Conservation (phyloP, 2,888 invertebrate species). For the Timema podura region DNA sequence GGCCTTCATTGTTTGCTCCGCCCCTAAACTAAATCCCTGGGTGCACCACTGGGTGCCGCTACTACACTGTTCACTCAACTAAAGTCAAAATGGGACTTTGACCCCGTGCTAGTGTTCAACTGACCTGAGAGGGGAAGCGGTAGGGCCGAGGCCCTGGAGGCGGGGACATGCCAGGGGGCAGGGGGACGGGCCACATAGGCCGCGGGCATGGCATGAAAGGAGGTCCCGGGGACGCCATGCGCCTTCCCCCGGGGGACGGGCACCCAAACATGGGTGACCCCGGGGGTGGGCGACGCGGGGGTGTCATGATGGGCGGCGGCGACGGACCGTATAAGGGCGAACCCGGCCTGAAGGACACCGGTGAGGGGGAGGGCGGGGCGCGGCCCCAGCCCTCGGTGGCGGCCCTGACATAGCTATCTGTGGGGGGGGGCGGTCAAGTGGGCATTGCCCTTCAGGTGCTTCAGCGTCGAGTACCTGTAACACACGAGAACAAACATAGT, state of each 20-base stretch:
- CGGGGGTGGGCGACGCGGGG: slow-evolving; percentile 43
- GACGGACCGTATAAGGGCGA: slow-evolving; percentile 69
- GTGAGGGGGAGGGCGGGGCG: slow-evolving; percentile 38
- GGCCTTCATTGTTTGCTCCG: too few relatives aligned
- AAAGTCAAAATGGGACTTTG: background rate
- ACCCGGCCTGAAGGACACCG: slow-evolving; percentile 65
- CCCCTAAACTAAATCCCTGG: too few relatives aligned
- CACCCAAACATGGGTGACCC: slow-evolving; percentile 40
- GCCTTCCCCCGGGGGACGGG: slow-evolving; percentile 37
- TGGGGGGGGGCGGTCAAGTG: background rate
- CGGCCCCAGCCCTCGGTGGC: slow-evolving; percentile 22
- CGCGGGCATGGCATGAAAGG: slow-evolving; percentile 60
- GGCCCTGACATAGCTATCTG: too few relatives aligned
- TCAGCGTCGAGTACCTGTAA: background rate
- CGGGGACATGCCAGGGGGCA: slow-evolving; percentile 48
- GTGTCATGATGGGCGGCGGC: slow-evolving; percentile 52
- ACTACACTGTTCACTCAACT: too few relatives aligned
- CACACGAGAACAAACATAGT: too few relatives aligned
- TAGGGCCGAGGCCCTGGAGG: slow-evolving; percentile 46
- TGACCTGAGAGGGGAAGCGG: slow-evolving; percentile 41
- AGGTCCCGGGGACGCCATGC: slow-evolving; percentile 33
- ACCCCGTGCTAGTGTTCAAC: background rate
- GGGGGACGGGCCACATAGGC: slow-evolving; percentile 59
- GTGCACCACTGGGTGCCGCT: too few relatives aligned
- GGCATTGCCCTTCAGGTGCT: background rate